Conservation (phyloP, 2,113 vertebrate species). For the Chaetodon trifascialis region DNA sequence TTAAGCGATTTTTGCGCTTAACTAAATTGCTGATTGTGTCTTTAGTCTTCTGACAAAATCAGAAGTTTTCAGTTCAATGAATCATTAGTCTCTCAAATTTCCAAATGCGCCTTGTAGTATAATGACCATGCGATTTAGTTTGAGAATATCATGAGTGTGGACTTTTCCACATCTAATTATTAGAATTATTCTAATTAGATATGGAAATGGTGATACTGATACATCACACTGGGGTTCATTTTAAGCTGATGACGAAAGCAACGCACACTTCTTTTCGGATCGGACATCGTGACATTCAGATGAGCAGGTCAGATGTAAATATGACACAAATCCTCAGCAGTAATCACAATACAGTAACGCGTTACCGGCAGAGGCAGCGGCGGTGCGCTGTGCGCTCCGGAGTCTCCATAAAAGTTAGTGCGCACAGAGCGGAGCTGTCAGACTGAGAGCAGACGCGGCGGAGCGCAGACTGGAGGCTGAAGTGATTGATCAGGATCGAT, state of each 20-base stretch:
- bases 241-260: background rate
- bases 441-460: slow-evolving; percentile 54
- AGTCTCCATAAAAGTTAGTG: slow-evolving; percentile 79
- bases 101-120: background rate
- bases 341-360: slow-evolving; percentile 56
- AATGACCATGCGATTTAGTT: background rate
- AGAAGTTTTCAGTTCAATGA: background rate
- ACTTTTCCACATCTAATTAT: background rate
- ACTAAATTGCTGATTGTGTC: background rate
- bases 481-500: slow-evolving; percentile 33
- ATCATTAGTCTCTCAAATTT: background rate
- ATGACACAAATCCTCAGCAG: background rate
- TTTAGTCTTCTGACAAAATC: background rate
- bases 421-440: slow-evolving; percentile 63
- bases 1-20: background rate
- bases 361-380: background rate
- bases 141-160: background rate
- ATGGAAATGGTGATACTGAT: too few relatives aligned
- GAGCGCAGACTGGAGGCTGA: slow-evolving; percentile 25
- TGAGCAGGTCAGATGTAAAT: background rate
- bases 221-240: background rate
- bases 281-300: background rate
- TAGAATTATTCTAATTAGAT: too few relatives aligned
- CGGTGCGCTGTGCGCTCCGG: slow-evolving; percentile 53
- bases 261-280: background rate